Base-by-base conservation (phyloP, 2,113 vertebrate genomes). In the Leptobrachium leishanense region DNA sequence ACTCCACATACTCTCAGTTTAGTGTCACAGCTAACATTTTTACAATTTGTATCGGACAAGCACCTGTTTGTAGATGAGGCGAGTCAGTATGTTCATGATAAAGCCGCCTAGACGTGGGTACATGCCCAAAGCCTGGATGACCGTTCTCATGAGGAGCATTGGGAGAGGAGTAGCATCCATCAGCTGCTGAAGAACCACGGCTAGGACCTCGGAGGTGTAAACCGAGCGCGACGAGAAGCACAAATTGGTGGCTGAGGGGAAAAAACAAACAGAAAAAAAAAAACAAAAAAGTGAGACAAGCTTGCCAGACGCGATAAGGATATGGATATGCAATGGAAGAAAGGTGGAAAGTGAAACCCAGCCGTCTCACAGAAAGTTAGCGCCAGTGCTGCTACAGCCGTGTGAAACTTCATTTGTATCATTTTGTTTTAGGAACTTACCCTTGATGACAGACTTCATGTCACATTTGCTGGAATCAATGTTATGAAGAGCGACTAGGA, bases 371-470 rank as follows among this genome's bases (percentile, higher is more conserved):
- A 31, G 20, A 31, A 31, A 31, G 20, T 31, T 31, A 31, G 20
- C 20, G 20, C 20, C 20, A 31, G 20, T 31, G 20, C 20, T 31
- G 20, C 20, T 31, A 31, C 20, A 31, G 20, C 20, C 20, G 20
- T 31, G 20, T 31, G 20, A 31, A 31, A 31, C 20, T 31, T 31
- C 20, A 31, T 31, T 31, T 31, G 20, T 31, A 31, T 31, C 9
- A 43, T 9, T 59, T 15, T 13, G 55, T 11, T 59, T 20, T 2
- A 2, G 57, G 2, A 0, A 39, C 87, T 83, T 68, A 98, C 97
- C 97, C 91, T 98, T 98, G 75, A 98, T 98, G 86, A 98, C 98
- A 5, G 96, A 98, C 63, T 98, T 98, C 97, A 98, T 98, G 85
- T 98, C 97, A 7, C 97, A 98, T 85, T 97, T 98, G 72, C 86